These are phyloP conservation scores for Calliopsis andreniformis DNA, from an alignment of 1,140 invertebrate genomes.

Conservation along the genomic window DNA sequence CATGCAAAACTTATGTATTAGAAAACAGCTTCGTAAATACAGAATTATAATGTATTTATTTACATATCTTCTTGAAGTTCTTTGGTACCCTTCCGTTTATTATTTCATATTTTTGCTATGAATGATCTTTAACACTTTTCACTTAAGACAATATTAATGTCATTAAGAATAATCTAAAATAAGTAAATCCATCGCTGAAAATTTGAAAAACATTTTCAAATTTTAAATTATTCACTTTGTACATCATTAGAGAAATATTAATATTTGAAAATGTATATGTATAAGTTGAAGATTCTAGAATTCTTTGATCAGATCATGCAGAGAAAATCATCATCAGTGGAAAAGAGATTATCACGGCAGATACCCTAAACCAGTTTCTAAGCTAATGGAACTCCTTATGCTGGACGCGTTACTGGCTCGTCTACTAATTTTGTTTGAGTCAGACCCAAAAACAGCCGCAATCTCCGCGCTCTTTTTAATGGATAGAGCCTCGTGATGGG, in stretches of 20 bases:
- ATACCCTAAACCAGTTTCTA: slow-evolving; percentile 79
- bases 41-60: too few species aligned
- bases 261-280: too few species aligned
- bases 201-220: too few species aligned
- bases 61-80: background rate
- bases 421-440: slow-evolving; percentile 67
- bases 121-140: too few species aligned
- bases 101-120: background rate
- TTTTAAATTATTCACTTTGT: too few species aligned
- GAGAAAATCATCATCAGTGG: background rate
- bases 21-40: too few species aligned
- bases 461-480: slow-evolving; percentile 94
- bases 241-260: too few species aligned
- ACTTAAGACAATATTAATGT: too few species aligned
- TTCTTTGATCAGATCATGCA: background rate
- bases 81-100: background rate
- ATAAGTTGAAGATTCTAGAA: too few species aligned
- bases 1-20: too few species aligned
- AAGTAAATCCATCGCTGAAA: too few species aligned
- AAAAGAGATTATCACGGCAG: slow-evolving; percentile 68
- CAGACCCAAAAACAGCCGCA: slow-evolving; percentile 87
- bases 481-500: slow-evolving; percentile 87
- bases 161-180: too few species aligned
- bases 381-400: slow-evolving; percentile 75
- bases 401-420: slow-evolving; percentile 76